These are phyloP conservation scores for Pararge aegeria DNA, from an alignment of 1,140 invertebrate genomes.

Conservation along the genomic window DNA sequence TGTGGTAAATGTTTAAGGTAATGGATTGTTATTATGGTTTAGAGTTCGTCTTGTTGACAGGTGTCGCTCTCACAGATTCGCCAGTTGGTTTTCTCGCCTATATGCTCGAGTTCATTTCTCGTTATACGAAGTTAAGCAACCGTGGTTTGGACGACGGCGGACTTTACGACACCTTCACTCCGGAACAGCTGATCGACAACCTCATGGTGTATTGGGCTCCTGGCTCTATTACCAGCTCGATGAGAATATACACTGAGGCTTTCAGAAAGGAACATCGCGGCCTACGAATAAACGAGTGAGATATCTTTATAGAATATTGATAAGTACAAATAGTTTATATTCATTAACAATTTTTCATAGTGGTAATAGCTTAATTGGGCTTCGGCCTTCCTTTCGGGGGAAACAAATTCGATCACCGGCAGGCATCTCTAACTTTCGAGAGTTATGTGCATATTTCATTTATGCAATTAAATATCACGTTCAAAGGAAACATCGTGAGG, in stretches of 20 bases:
- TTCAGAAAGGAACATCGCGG: conserved; percentile 68
- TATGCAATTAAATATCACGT: too few species aligned
- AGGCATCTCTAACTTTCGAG: too few species aligned
- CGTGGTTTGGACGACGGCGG: conserved; percentile 85
- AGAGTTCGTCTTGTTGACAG: not conserved
- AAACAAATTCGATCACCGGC: too few species aligned
- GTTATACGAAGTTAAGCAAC: not conserved
- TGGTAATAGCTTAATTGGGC: too few species aligned
- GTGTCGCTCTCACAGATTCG: not conserved
- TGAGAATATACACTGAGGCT: conserved; percentile 87
- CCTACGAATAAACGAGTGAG: conserved; percentile 70
- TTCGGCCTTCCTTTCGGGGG: too few species aligned
- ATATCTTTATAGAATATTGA: not conserved
- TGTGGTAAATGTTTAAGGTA: too few species aligned
- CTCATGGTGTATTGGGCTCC: conserved; percentile 94
- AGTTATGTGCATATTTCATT: too few species aligned
- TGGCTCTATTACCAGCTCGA: conserved; percentile 87
- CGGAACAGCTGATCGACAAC: conserved; percentile 92
- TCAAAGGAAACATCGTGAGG: too few species aligned
- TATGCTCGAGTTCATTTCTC: conserved; percentile 18
- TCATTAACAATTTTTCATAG: too few species aligned
- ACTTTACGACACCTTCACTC: conserved; percentile 76
- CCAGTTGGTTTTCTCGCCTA: conserved; percentile 1
- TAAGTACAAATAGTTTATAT: too few species aligned
- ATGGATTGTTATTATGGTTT: too few species aligned